A percentile compares a stretch with the other conserved stretches of the same genome.
These are phyloP conservation scores for Perdita meconis DNA, from an alignment of 2,888 invertebrate genomes.

Conservation along the genomic window DNA sequence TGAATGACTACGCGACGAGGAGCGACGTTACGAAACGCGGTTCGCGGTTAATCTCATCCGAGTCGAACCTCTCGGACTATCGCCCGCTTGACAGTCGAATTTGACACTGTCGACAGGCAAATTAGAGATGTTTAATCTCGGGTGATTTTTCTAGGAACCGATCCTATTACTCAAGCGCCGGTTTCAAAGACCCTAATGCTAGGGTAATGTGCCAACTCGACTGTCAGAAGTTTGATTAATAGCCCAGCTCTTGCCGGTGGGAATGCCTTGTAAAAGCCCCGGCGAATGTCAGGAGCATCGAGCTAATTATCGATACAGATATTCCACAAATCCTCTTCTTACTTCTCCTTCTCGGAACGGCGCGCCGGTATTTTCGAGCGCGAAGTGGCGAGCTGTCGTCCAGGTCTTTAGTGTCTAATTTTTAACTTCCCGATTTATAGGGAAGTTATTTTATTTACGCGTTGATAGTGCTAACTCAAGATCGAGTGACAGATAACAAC, in stretches of 20 bases:
- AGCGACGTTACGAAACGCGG: slow-evolving; percentile 56
- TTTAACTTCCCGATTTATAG: too few relatives aligned
- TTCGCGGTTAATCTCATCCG: slow-evolving; percentile 37
- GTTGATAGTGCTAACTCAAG: too few relatives aligned
- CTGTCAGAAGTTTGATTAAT: not conserved
- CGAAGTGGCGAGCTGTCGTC: too few relatives aligned
- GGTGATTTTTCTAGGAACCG: not conserved
- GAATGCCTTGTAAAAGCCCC: not conserved
- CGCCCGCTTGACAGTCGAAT: slow-evolving; percentile 19
- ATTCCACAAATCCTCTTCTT: too few relatives aligned
- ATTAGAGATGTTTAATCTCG: slow-evolving; percentile 24
- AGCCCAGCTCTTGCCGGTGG: not conserved
- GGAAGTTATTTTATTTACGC: too few relatives aligned
- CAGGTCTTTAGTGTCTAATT: too few relatives aligned
- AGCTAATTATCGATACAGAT: not conserved
- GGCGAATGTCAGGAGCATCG: not conserved
- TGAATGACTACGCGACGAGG: slow-evolving; percentile 36
- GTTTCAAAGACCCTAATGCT: not conserved
- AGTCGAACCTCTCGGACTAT: slow-evolving; percentile 25
- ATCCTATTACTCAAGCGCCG: slow-evolving; percentile 4
- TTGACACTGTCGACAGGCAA: slow-evolving; percentile 22
- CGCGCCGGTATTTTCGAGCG: too few relatives aligned
- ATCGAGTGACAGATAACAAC: too few relatives aligned
- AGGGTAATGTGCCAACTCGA: not conserved
- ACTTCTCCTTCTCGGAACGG: too few relatives aligned